Conservation (phyloP, 37 sponge, comb jelly and placozoan genomes). For the Haliclona indistincta region DNA sequence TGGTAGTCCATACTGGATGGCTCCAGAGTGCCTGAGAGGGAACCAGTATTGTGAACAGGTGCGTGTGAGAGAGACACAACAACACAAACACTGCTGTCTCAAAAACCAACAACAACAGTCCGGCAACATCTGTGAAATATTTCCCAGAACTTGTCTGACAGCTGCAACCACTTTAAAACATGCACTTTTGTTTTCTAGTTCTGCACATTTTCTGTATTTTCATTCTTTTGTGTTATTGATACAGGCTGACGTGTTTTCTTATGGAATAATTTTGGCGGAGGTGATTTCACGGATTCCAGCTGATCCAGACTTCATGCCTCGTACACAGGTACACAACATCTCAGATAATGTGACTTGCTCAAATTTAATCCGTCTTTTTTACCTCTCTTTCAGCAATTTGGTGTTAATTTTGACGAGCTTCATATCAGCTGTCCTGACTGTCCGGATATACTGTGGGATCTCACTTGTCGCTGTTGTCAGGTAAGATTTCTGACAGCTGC, state of each 20-base stretch:
- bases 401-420: conserved; percentile 53
- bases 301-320: conserved; percentile 86
- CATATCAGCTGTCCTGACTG: conserved; percentile 39
- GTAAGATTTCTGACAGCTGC: conserved; percentile 9
- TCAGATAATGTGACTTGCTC: background rate
- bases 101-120: too few species aligned
- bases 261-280: conserved; percentile 89
- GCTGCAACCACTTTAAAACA: too few species aligned
- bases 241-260: conserved; percentile 94
- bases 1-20: conserved; percentile 94
- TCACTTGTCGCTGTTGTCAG: conserved; percentile 54
- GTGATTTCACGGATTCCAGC: conserved; percentile 70
- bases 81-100: too few species aligned
- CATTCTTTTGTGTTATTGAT: background rate
- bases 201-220: background rate
- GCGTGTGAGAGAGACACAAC: too few species aligned
- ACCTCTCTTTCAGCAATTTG: conserved; percentile 35
- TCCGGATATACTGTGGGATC: conserved; percentile 46
- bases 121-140: too few species aligned
- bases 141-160: too few species aligned
- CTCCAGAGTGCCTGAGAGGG: conserved; percentile 87
- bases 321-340: conserved; percentile 69
- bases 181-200: too few species aligned
- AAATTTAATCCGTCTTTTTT: too few species aligned
- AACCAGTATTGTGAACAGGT: conserved; percentile 76